Evolutionary conservation across 2,113 vertebrate species (phyloP).

Genomic region (Geococcyx californianus): DNA sequence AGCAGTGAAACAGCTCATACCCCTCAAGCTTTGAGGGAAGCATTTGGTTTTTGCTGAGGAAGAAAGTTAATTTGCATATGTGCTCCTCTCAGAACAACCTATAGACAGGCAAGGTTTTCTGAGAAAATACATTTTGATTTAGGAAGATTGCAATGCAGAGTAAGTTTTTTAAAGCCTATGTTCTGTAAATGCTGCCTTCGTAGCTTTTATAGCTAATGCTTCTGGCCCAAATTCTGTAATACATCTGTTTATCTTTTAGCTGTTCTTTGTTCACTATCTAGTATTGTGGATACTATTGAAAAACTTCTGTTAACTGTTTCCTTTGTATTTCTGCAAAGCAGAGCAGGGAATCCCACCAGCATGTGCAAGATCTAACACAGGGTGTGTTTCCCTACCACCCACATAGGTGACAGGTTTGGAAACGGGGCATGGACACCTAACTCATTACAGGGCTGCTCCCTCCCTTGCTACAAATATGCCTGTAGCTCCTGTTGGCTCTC

Average conservation of each 20-base stretch:
- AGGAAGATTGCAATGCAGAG: not conserved
- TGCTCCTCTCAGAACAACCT: not conserved
- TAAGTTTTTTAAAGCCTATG: not conserved
- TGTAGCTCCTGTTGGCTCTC: not conserved
- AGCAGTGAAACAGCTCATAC: not conserved
- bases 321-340: not conserved
- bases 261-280: not conserved
- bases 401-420: fast-evolving
- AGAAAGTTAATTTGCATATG: not conserved
- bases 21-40: not conserved
- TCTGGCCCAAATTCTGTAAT: not conserved
- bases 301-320: not conserved
- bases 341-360: not conserved
- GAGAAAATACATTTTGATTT: not conserved
- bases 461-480: not conserved
- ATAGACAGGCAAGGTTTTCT: not conserved
- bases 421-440: fast-evolving
- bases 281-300: not conserved
- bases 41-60: not conserved
- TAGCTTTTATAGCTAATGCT: not conserved
- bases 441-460: fast-evolving
- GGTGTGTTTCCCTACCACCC: fast-evolving
- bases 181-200: not conserved
- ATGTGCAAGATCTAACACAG: not conserved
- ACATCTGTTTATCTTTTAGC: not conserved